Conservation (phyloP, 2,888 invertebrate genomes). For the Horisme vitalbata region DNA sequence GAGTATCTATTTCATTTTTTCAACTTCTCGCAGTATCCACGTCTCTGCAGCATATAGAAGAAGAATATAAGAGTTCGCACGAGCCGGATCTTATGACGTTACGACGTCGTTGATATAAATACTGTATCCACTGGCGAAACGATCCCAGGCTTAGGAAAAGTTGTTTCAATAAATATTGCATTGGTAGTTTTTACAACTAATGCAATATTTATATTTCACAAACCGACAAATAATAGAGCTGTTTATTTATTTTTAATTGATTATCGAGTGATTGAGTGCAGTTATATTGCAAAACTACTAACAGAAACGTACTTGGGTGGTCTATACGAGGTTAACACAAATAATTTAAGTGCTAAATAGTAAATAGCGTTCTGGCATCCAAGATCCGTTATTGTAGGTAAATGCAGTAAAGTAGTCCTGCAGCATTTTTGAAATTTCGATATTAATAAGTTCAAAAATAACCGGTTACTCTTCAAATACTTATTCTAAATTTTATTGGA, state of each 20-base stretch:
- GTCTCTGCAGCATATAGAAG: no score
- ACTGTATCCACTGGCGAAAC: no score
- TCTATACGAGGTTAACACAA: conserved; percentile 24
- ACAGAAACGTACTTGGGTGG: conserved; percentile 30
- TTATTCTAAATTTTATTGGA: not conserved
- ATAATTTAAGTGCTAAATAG: conserved; percentile 42
- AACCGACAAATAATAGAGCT: not conserved
- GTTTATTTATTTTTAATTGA: not conserved
- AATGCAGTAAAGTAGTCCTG: conserved; percentile 1
- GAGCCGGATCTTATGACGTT: no score
- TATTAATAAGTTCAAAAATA: not conserved
- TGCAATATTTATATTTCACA: no score
- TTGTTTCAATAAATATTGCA: no score
- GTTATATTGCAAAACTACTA: conserved; percentile 22
- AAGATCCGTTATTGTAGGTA: conserved; percentile 35
- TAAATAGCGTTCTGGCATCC: conserved; percentile 35
- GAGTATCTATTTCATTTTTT: no score
- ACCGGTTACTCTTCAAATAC: not conserved
- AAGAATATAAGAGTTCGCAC: no score
- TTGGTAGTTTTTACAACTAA: no score
- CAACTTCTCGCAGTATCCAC: no score
- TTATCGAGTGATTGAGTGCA: not conserved
- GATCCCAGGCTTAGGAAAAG: no score
- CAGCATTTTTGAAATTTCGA: not conserved
- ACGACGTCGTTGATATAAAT: no score